Evolutionary conservation across 2,888 invertebrate species (phyloP), one percentile per base, ranked within the genome.

Genomic region (Acanthosepion pharaonis): DNA sequence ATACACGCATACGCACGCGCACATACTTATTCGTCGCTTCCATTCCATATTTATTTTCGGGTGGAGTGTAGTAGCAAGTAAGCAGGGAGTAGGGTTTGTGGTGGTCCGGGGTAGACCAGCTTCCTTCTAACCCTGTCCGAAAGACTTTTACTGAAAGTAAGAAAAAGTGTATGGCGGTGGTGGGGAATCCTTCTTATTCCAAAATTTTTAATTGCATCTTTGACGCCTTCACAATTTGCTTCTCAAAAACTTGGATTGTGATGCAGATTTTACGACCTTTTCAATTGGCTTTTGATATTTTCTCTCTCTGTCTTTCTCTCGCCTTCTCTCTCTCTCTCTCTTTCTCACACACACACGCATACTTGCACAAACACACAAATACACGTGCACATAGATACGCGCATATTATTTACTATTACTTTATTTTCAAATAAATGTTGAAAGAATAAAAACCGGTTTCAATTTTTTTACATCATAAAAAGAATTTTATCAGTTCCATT

Each of bases 151-250:
- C 78, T n/a, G 78, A 78, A 78, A 0, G n/a, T 78, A 2, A 78
- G 33, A 78, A 64, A 64, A 78, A 78, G 18, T 18, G 18, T 8
- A 28, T n/a, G n/a, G 28, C 8, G 78, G 78, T 11, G 78, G n/a
- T n/a, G 5, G n/a, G 33, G 78, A 15, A 5, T 15, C 78, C n/a
- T 78, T 78, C 78, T 78, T 78, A n/a, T 78, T 33, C 5, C 11
- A n/a, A n/a, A n/a, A 78, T 78, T n/a, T 78, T 78, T 78, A 78
- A 78, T 78, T 78, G 78, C 78, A 78, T 78, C 78, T 78, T 78
- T 33, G 78, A 78, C 78, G 78, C 78, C 78, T 78, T 78, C n/a
- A 78, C 78, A 78, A 78, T 78, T 78, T n/a, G 18, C 78, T 78
- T 78, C n/a, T n/a, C n/a, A 33, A 78, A 28, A 78, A 33, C 3